These are phyloP conservation scores for Sebastes melanostomus DNA, from an alignment of 2,797 vertebrate species.

Conservation along the genomic window DNA sequence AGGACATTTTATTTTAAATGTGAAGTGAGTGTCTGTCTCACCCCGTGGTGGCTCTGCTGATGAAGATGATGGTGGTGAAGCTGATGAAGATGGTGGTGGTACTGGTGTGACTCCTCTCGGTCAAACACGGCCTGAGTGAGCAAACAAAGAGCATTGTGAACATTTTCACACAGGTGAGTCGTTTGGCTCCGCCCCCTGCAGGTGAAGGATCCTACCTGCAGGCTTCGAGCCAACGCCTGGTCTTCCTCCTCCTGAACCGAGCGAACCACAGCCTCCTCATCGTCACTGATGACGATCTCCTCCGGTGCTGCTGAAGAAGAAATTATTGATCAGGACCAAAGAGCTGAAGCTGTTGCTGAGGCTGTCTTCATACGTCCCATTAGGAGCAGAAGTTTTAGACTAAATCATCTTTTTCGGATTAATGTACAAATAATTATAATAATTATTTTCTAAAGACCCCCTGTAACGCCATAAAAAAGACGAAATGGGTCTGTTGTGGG, in stretches of 20 bases:
- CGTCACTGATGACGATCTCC: constrained; percentile 76
- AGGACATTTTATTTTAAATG: too few species aligned
- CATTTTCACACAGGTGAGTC: neutral
- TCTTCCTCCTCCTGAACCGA: constrained; percentile 79
- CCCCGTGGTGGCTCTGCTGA: constrained; percentile 26
- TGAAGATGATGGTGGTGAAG: constrained; percentile 11
- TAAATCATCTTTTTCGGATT: too few species aligned
- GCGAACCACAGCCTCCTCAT: constrained; percentile 74
- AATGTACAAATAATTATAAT: too few species aligned
- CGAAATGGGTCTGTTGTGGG: too few species aligned
- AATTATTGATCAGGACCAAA: neutral
- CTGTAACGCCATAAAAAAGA: too few species aligned
- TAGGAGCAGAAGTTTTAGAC: too few species aligned
- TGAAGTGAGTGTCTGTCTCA: constrained; percentile 11
- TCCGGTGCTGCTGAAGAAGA: constrained; percentile 37
- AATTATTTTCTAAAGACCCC: too few species aligned
- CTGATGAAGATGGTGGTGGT: constrained; percentile 17
- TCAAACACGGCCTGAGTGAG: constrained; percentile 79
- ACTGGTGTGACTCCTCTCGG: constrained; percentile 62
- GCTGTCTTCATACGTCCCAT: neutral
- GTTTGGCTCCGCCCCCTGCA: neutral
- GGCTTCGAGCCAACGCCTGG: constrained; percentile 75
- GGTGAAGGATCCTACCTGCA: constrained; percentile 72
- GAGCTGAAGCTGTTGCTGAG: neutral
- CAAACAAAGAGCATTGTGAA: neutral